Conservation (phyloP, 2,797 vertebrate species). For the Xiphophorus birchmanni region DNA sequence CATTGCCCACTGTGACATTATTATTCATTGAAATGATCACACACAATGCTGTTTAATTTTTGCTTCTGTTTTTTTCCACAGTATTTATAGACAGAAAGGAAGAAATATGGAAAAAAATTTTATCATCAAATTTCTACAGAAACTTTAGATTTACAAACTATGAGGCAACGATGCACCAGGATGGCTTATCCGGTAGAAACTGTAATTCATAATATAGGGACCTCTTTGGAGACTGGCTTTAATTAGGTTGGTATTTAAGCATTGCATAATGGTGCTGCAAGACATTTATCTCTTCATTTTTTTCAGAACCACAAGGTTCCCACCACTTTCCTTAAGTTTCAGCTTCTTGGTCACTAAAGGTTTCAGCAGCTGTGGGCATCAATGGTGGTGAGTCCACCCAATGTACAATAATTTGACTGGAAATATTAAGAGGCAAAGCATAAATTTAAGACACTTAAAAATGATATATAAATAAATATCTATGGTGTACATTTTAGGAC, state of each 20-base stretch:
- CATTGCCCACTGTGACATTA: background rate
- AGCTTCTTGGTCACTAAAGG: background rate
- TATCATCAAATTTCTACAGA: background rate
- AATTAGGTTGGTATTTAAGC: background rate
- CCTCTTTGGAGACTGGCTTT: background rate
- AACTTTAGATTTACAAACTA: background rate
- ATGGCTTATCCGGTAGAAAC: background rate
- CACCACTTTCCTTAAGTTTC: background rate
- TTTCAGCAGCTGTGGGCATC: background rate
- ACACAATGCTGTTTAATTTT: background rate
- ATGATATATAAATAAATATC: background rate
- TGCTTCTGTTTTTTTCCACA: background rate
- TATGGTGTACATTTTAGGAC: background rate
- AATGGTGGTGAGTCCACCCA: background rate
- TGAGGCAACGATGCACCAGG: background rate
- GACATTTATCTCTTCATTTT: background rate
- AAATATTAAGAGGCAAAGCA: background rate
- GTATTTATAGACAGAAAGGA: background rate
- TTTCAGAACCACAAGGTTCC: background rate
- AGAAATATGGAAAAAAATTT: background rate
- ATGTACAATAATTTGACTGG: background rate
- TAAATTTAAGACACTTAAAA: background rate
- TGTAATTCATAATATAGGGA: background rate
- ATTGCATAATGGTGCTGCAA: background rate
- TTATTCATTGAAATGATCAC: too few species aligned